Evolutionary conservation across 2,797 vertebrate genomes (phyloP), one percentile per base, ranked within the genome.

Genomic region (Tragopan temminckii): DNA sequence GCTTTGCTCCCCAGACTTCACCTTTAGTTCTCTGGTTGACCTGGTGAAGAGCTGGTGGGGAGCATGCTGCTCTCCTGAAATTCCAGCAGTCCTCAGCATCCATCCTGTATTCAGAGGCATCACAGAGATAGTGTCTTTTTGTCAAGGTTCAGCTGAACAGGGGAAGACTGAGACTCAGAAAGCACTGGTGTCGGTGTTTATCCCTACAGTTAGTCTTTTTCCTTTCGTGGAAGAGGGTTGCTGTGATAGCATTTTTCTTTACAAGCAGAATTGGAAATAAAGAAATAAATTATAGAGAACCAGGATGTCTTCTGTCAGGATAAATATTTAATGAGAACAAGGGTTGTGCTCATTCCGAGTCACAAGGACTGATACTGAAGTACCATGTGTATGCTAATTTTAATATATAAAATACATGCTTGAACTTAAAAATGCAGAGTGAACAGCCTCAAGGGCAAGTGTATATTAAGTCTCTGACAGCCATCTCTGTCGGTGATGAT

Each of bases 301-400:
- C 35, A 58, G 31, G 13, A 36, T 90, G 90, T 78, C 66, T 83
- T 79, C 4, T 24, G 62, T 80, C 50, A 67, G 64, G 78, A 88
- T 95, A 83, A 95, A 95, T 94, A 62, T 89, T 93, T 95, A 94
- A 95, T 93, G 89, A 93, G 79, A 87, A 76, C 79, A 89, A 78
- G 81, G 61, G 40, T 52, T 85, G 58, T 79, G 40, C 72, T 95
- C 70, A 57, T 90, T 88, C 50, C 48, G 43, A 90, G 59, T 76
- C 72, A 53, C 25, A 57, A 59, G 63, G 59, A 38, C 66, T 69
- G 79, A 72, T 87, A 75, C 27, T 45, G 17, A 92, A 89, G 55
- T 69, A 74, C 79, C 45, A 1, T 45, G 67, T 64, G 38, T 78
- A 80, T 62, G 64, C 78, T 95, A 87, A 87, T 93, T 93, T 93